Conservation (phyloP, 2,888 invertebrate genomes). For the Drosophila mimica region DNA sequence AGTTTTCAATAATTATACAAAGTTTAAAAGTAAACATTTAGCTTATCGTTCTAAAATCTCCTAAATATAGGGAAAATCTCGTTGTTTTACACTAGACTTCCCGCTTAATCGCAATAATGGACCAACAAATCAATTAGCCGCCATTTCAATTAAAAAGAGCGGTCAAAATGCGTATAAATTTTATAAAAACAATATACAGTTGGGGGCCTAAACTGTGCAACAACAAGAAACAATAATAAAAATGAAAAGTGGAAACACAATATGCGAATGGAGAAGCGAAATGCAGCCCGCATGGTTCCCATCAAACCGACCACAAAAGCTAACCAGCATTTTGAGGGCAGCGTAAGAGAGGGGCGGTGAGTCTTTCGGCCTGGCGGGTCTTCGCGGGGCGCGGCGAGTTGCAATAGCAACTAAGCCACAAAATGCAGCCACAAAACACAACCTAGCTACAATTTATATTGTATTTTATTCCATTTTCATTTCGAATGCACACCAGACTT, state of each 20-base stretch:
- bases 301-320: slow-evolving; percentile 58
- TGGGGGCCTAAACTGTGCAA: slow-evolving; percentile 4
- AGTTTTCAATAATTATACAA: neutral
- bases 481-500: slow-evolving; percentile 50
- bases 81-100: neutral
- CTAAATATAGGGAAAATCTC: neutral
- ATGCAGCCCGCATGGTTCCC: slow-evolving; percentile 36
- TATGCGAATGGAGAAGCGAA: slow-evolving; percentile 13
- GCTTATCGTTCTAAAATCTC: neutral
- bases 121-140: slow-evolving; percentile 23
- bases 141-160: slow-evolving; percentile 26
- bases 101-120: slow-evolving; percentile 2
- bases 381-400: neutral
- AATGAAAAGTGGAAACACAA: slow-evolving; percentile 2
- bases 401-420: slow-evolving; percentile 36
- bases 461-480: slow-evolving; percentile 64
- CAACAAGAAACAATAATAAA: neutral
- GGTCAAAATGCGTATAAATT: slow-evolving; percentile 10
- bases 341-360: neutral
- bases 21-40: neutral
- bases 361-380: no score
- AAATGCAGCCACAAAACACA: slow-evolving; percentile 59
- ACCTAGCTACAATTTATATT: slow-evolving; percentile 59
- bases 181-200: slow-evolving; percentile 16
- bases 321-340: slow-evolving; percentile 42